phyloP scores from a whole-genome alignment of 2,888 invertebrate species.

The Liposcelis brunnea region DNA sequence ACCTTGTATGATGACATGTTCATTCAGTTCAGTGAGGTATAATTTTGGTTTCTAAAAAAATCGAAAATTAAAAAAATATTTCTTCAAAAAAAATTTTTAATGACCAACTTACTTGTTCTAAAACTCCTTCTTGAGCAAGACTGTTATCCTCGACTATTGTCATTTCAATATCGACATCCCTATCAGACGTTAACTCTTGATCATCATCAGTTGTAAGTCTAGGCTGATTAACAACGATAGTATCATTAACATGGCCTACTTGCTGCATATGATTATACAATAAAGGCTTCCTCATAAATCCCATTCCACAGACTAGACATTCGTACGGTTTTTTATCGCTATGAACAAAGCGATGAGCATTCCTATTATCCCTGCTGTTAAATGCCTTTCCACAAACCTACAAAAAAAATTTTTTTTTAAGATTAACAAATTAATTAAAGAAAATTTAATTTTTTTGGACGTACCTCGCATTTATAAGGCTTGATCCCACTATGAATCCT shows the following conservation, averaged over 20 bases:
- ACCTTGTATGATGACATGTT: constrained; percentile 32
- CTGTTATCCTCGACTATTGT: constrained; percentile 20
- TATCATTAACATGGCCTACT: constrained; percentile 57
- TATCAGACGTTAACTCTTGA: constrained; percentile 26
- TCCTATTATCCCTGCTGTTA: constrained; percentile 67
- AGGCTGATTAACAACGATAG: constrained; percentile 69
- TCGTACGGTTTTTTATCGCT: constrained; percentile 76
- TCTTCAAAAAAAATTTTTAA: not conserved
- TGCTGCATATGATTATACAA: constrained; percentile 60
- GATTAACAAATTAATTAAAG: not conserved
- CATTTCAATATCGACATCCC: constrained; percentile 25
- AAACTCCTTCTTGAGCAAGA: constrained; percentile 15
- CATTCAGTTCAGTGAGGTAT: constrained; percentile 33
- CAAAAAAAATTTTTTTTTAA: constrained; percentile 7
- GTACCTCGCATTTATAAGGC: constrained; percentile 53
- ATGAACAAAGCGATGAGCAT: constrained; percentile 70
- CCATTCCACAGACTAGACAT: constrained; percentile 61
- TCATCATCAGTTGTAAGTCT: constrained; percentile 42
- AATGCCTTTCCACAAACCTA: constrained; percentile 69
- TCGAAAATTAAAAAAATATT: constrained; percentile 10
- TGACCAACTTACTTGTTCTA: constrained; percentile 1
- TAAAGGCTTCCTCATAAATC: constrained; percentile 67
- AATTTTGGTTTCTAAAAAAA: constrained; percentile 27
- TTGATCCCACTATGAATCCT: constrained; percentile 62
- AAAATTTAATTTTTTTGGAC: constrained; percentile 9